Evolutionary conservation across 1,140 invertebrate genomes (phyloP), one percentile per base, ranked within the genome.

Genomic region (Oedothorax gibbosus): DNA sequence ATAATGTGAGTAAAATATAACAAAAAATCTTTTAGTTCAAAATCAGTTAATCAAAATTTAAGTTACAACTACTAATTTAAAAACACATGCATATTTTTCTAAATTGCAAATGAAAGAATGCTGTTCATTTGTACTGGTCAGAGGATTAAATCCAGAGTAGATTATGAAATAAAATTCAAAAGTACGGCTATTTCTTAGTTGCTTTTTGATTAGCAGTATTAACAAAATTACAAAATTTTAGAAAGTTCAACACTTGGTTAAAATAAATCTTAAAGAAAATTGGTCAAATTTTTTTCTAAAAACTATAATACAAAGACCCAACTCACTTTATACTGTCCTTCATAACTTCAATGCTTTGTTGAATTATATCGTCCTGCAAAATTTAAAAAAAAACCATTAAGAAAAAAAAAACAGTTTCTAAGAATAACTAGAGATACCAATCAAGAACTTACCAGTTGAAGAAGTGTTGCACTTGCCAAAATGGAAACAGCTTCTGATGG

Each of bases 311-410:
- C 11, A 69, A 7, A 51, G 18, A 71, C 15, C 18, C 10, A 49
- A 84, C 82, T 83, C 78, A 90, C 89, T 94, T 95, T 50, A 94
- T 93, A 20, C 93, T 95, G 88, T 95, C 94, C 69, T 92, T 90
- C 94, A 96, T 95, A 50, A 95, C 93, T 86, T 93, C 92, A 60
- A 91, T 90, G 89, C 95, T 95, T 88, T 95, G 93, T 64, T 94
- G 93, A 86, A 95, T 95, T 51, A 96, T 89, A 54, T 92, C 93
- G 87, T 95, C 94, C 87, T 90, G 69, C 11, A 89, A 87, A 21
- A 72, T 82, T 18, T 50, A n/a, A 35, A 35, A 12, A 18, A 11
- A n/a, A n/a, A 15, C 2, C 10, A 73, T 54, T 54, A 14, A 75
- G n/a, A 54, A 35, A 35, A 54, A 35, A 35, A 35, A 35, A 35